Conservation (phyloP, 2,113 vertebrate genomes). For the Diadophis punctatus region DNA sequence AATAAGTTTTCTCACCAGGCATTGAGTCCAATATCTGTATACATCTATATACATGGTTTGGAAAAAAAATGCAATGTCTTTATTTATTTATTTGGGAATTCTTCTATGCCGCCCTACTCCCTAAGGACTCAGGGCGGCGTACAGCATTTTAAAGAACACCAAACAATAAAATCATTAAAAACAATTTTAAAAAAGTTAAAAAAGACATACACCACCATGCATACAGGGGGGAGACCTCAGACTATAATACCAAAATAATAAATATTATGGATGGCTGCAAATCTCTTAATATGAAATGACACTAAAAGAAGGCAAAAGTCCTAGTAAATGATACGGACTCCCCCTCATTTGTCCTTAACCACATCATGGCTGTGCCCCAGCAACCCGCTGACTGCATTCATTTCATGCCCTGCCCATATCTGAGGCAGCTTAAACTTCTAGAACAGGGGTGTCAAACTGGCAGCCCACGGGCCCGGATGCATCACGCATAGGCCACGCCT, state of each 20-base stretch:
- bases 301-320: not conserved
- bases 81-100: too few relatives aligned
- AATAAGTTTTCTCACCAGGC: not conserved
- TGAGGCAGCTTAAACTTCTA: not conserved
- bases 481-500: too few relatives aligned
- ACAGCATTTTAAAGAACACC: too few relatives aligned
- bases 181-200: too few relatives aligned
- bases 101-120: too few relatives aligned
- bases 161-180: too few relatives aligned
- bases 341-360: not conserved
- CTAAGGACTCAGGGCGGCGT: too few relatives aligned
- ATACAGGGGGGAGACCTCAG: too few relatives aligned
- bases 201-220: too few relatives aligned
- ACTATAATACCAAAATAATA: not conserved
- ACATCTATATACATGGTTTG: not conserved
- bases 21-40: not conserved
- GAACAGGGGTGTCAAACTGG: too few relatives aligned
- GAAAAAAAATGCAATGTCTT: not conserved
- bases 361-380: not conserved
- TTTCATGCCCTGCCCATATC: not conserved
- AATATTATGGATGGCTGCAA: not conserved
- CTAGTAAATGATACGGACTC: not conserved
- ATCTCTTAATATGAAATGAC: not conserved
- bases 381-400: not conserved
- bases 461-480: too few relatives aligned